These are phyloP conservation scores for Syngnathus rostellatus DNA, from an alignment of 2,797 vertebrate genomes.

Conservation along the genomic window DNA sequence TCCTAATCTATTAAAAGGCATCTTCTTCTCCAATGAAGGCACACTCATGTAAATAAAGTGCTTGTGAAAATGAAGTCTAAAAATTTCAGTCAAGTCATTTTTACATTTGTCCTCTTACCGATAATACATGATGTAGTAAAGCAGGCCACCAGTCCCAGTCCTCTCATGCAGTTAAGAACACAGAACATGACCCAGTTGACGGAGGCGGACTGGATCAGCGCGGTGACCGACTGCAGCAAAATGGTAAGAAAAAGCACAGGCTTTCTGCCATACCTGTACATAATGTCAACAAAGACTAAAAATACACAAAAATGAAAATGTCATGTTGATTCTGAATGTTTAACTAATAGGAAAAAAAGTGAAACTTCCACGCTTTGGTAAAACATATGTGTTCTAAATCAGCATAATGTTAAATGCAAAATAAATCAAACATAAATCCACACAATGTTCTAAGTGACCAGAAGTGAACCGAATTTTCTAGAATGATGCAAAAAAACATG, in stretches of 20 bases:
- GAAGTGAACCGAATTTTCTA: too few species aligned
- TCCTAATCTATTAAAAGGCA: neutral
- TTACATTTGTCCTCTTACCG: constrained; percentile 56
- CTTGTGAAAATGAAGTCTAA: neutral
- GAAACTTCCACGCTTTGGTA: too few species aligned
- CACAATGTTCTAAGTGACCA: too few species aligned
- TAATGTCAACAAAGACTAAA: neutral
- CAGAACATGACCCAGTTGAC: constrained; percentile 75
- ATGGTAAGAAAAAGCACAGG: constrained; percentile 71
- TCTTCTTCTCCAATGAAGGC: neutral
- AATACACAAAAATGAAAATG: neutral
- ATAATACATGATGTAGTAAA: constrained; percentile 73
- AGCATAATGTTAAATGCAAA: too few species aligned
- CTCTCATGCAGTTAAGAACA: constrained; percentile 69
- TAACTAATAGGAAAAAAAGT: too few species aligned
- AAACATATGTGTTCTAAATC: too few species aligned
- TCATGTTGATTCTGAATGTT: neutral
- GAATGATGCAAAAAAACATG: neutral
- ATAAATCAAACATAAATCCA: too few species aligned
- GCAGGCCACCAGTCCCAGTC: constrained; percentile 74
- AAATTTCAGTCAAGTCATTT: too few species aligned
- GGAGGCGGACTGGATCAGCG: constrained; percentile 73
- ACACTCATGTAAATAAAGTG: neutral
- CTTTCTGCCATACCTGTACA: constrained; percentile 77
- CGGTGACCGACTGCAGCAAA: constrained; percentile 66